Conservation (phyloP, 2,888 invertebrate species). For the Sinohyriopsis cumingii region DNA sequence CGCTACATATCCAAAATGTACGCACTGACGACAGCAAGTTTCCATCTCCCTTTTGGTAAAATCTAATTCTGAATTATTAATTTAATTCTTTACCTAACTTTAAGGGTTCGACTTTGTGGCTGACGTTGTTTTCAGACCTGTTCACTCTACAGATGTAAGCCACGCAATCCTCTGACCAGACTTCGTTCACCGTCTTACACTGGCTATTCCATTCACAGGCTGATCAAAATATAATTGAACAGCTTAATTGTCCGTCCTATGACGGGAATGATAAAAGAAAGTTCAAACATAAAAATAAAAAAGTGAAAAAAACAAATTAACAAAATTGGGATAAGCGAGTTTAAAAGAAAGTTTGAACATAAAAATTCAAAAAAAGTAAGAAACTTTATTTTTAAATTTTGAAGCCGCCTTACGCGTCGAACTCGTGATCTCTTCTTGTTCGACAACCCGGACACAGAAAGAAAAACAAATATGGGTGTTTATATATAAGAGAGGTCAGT, state of each 20-base stretch:
- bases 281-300: neutral
- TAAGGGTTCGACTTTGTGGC: constrained; percentile 27
- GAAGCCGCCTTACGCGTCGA: too few relatives aligned
- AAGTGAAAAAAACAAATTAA: neutral
- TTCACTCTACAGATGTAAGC: constrained; percentile 36
- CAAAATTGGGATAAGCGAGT: neutral
- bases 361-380: neutral
- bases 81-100: constrained; percentile 16
- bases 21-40: too few relatives aligned
- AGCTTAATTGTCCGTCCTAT: neutral
- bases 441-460: too few relatives aligned
- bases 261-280: neutral
- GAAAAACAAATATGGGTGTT: too few relatives aligned
- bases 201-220: constrained; percentile 36
- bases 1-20: too few relatives aligned
- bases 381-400: too few relatives aligned
- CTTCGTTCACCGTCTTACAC: constrained; percentile 28
- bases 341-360: too few relatives aligned
- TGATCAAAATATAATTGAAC: constrained; percentile 3
- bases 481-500: too few relatives aligned
- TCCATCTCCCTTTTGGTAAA: too few relatives aligned
- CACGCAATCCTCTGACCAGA: constrained; percentile 36
- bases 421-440: too few relatives aligned
- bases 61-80: too few relatives aligned
- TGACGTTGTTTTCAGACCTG: constrained; percentile 15